phyloP scores from a whole-genome alignment of 2,113 vertebrate species.

The Penelope pileata region DNA sequence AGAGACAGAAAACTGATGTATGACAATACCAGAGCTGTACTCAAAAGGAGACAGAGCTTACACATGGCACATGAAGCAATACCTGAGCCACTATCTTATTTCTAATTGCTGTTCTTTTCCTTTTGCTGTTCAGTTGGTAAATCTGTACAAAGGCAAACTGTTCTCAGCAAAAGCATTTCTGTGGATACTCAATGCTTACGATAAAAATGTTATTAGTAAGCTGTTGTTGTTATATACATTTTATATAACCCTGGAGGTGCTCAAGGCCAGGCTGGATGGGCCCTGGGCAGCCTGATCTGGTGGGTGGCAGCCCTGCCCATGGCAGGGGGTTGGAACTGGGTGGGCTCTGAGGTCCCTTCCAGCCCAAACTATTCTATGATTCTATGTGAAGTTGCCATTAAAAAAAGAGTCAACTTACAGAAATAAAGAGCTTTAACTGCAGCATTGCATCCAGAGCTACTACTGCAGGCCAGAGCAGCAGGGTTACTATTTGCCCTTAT shows the following conservation, averaged over 20 bases:
- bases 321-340: not conserved
- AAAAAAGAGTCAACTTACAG: not conserved
- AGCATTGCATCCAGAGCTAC: not conserved
- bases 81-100: rapidly evolving
- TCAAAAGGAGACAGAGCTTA: not conserved
- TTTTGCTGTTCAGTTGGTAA: not conserved
- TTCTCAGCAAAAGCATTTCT: not conserved
- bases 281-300: not conserved
- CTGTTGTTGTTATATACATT: not conserved
- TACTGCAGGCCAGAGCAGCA: not conserved
- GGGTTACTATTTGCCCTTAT: not conserved
- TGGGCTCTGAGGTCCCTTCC: not conserved
- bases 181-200: not conserved
- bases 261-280: not conserved
- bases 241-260: not conserved
- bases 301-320: not conserved
- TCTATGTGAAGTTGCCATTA: not conserved
- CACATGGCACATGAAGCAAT: not conserved
- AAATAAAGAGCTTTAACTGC: not conserved
- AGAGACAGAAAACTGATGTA: not conserved
- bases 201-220: not conserved
- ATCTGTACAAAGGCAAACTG: not conserved
- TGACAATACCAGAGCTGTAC: not conserved
- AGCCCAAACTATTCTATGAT: not conserved
- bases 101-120: not conserved